Base-by-base conservation (phyloP, 2,113 vertebrate genomes). In the Saguinus imperator region DNA sequence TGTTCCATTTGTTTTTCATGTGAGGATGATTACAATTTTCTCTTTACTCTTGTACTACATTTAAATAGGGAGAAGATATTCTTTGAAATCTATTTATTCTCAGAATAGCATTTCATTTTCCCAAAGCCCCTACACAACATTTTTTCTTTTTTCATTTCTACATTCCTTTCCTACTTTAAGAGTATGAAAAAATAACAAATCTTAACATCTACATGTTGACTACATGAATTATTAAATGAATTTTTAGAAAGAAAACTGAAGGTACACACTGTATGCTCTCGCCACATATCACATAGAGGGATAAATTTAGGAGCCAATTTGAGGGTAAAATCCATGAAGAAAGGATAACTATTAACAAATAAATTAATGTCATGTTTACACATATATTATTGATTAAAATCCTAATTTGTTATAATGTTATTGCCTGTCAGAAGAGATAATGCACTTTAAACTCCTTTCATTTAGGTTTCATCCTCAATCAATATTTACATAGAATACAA, bases 351-450 rank as follows among this genome's bases (percentile, higher is more conserved):
- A 89, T 73, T 64, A 85, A 35, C 1, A 94, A 45, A 4, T 73
- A 88, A 95, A 66, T 66, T 55, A 83, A 80, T 81, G 66, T 10
- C 43, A 90, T 73, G 16, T 66, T 84, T 85, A 81, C 40, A 75
- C 37, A 35, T 66, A 81, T 10, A 66, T 64, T 91, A 92, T 85
- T 95, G 83, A 86, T 96, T 72, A 94, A 80, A 48, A 91, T 43
- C 11, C 48, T 81, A 95, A 91, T 94, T 84, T 85, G 76, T 91
- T 73, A 91, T 43, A 77, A 64, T 43, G 79, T 76, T 61, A 88
- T 70, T 94, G 4, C 91, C 73, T 95, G 37, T 94, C 94, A 88
- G 91, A 86, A 77, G 66, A 97, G 52, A 80, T 57, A 91, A 91
- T 72, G 14, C 10, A 72, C 40, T 97, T 88, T 57, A 93, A 89